Base-by-base conservation (phyloP, 2,113 vertebrate genomes). In the Pampusana beccarii region DNA sequence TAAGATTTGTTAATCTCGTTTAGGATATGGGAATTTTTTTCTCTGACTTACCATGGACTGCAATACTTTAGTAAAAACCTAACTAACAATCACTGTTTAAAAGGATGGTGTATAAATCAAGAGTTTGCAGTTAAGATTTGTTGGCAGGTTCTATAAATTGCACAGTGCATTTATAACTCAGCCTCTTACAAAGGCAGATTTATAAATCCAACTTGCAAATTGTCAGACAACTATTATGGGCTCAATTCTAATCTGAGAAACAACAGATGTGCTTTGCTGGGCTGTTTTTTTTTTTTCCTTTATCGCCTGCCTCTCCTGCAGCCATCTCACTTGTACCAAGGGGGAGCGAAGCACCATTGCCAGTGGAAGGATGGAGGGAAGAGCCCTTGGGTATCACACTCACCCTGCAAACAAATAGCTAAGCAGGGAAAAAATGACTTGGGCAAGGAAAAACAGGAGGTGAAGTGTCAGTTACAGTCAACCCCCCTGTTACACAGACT, bases 141-240 rank as follows among this genome's bases (percentile, higher is more conserved):
- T 80, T 97, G 95, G 91, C 95, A 98, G 72, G 18, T 84, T 93
- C 87, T 77, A 96, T 97, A 97, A 98, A 98, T 97, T 97, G 95
- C 93, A 70, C 51, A 53, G 75, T 69, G 29, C 67, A 6, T 96
- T 97, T 97, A 95, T 97, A 97, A 97, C 70, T 85, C 93, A 92
- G 66, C 70, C 88, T 97, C 83, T 93, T 95, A 88, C 86, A 80
- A 96, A 53, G 89, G 73, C 54, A 96, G 96, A 97, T 97, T 96
- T 97, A 96, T 96, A 96, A 97, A 97, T 88, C 74, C 90, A 95
- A 90, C 78, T 97, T 97, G 86, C 94, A 96, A 97, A 94, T 96
- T 92, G 93, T 97, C 87, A 95, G 92, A 91, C 80, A 84, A 96
- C 84, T 92, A 95, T 66, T 80, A 94, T 38, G 62, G 85, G 83